A percentile compares a stretch with the other conserved stretches of the same genome.
Evolutionary conservation across 2,113 vertebrate genomes (phyloP).

Genomic region (Vulpes vulpes): DNA sequence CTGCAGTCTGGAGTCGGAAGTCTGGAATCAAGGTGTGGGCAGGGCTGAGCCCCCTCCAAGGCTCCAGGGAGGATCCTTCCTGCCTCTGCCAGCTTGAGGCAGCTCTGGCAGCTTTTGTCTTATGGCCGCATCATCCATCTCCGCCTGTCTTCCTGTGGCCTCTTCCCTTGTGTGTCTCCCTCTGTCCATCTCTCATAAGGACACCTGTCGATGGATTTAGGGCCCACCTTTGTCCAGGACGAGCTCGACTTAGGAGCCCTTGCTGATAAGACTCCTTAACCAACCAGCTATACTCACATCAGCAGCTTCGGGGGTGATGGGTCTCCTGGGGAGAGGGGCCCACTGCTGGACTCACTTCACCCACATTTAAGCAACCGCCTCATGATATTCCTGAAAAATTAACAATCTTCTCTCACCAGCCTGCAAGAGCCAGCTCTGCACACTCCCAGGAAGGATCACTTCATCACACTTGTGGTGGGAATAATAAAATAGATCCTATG

Average conservation of each 20-base stretch:
- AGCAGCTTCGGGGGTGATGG: accelerated
- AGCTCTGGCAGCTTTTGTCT: accelerated
- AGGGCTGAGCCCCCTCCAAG: accelerated
- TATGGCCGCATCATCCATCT: accelerated
- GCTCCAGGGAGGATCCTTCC: accelerated
- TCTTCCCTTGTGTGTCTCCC: too few species aligned
- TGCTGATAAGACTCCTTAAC: background rate
- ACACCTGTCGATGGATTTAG: accelerated
- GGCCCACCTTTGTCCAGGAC: accelerated
- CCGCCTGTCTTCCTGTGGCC: accelerated
- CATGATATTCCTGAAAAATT: background rate
- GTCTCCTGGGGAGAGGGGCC: accelerated
- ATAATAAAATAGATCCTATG: accelerated
- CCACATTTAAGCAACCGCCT: background rate
- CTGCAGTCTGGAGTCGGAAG: accelerated
- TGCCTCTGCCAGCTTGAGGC: accelerated
- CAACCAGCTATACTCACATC: accelerated
- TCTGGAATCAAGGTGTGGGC: too few species aligned
- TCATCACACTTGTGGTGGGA: accelerated
- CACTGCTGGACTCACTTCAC: background rate
- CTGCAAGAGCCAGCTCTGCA: accelerated
- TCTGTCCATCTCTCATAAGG: background rate
- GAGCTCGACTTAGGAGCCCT: background rate
- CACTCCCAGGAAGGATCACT: accelerated
- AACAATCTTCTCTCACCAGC: accelerated